Conservation (phyloP, 37 sponge, comb jelly and placozoan species). For the Beroe ovata region DNA sequence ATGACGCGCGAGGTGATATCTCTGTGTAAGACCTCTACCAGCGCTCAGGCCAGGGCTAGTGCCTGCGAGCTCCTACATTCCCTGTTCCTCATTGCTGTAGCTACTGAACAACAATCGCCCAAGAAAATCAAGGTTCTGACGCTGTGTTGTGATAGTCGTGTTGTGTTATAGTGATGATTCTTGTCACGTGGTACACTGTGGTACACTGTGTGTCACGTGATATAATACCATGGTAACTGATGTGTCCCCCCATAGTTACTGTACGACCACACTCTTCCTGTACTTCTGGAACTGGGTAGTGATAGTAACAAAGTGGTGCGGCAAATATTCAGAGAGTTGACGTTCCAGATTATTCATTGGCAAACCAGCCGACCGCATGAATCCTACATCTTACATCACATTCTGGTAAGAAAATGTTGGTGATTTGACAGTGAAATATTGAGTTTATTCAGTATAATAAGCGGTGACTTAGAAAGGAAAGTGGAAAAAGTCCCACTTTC, state of each 20-base stretch:
- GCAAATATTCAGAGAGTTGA: neutral
- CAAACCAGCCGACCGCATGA: slow-evolving; percentile 17
- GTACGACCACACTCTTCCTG: slow-evolving; percentile 33
- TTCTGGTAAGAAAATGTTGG: slow-evolving; percentile 23
- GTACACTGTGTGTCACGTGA: no score
- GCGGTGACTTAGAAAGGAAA: no score
- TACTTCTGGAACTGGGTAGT: slow-evolving; percentile 8
- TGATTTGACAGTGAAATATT: no score
- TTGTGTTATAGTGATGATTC: no score
- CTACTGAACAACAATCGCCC: slow-evolving; percentile 54
- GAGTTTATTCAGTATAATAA: no score
- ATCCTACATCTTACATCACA: slow-evolving; percentile 7
- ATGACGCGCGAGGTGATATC: slow-evolving; percentile 14
- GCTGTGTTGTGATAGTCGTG: no score
- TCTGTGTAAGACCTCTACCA: neutral
- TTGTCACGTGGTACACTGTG: no score
- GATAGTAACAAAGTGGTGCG: slow-evolving; percentile 41
- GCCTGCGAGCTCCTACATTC: slow-evolving; percentile 56
- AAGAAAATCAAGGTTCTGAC: slow-evolving; percentile 38
- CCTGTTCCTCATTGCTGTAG: slow-evolving; percentile 17
- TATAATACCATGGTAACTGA: no score
- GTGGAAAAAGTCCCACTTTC: no score
- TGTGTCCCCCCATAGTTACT: neutral
- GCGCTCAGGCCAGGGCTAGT: neutral
- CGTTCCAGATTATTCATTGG: slow-evolving; percentile 43